A percentile compares a stretch with the other conserved stretches of the same genome.
These are phyloP conservation scores for Paralinhomoeus sp. DNA, from an alignment of 2,888 invertebrate genomes.

Conservation along the genomic window DNA sequence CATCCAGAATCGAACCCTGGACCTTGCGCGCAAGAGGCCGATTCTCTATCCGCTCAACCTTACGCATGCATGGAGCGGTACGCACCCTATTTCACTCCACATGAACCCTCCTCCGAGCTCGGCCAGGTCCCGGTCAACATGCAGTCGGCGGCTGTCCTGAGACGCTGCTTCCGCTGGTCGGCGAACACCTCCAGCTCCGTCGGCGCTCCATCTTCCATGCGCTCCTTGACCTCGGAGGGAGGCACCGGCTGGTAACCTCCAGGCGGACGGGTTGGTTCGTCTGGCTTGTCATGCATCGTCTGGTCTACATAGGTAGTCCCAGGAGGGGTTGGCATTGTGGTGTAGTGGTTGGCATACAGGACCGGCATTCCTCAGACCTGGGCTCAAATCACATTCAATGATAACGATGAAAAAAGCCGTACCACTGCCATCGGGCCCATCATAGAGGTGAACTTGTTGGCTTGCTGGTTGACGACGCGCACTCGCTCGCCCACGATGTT, in stretches of 20 bases:
- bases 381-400: too few species aligned
- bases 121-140: constrained; percentile 99
- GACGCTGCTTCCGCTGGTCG: constrained; percentile 64
- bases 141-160: constrained; percentile 86
- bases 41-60: too few species aligned
- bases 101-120: constrained; percentile 48
- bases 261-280: not conserved
- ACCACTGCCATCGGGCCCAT: constrained; percentile 30
- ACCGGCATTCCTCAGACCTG: too few species aligned
- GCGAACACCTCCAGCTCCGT: constrained; percentile 77
- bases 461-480: constrained; percentile 80
- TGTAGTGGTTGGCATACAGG: too few species aligned
- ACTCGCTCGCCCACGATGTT: constrained; percentile 92
- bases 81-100: constrained; percentile 29
- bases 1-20: too few species aligned
- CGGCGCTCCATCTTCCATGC: constrained; percentile 81
- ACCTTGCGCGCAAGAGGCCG: too few species aligned
- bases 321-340: too few species aligned
- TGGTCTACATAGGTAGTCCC: too few species aligned
- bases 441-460: constrained; percentile 71
- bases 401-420: not conserved
- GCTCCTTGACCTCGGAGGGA: constrained; percentile 74
- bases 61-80: too few species aligned
- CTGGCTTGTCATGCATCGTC: too few species aligned
- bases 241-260: constrained; percentile 80